Percentiles rank a stretch among this genome's conserved stretches.
phyloP scores from a whole-genome alignment of 2,113 vertebrate genomes.

The Sardina pilchardus region DNA sequence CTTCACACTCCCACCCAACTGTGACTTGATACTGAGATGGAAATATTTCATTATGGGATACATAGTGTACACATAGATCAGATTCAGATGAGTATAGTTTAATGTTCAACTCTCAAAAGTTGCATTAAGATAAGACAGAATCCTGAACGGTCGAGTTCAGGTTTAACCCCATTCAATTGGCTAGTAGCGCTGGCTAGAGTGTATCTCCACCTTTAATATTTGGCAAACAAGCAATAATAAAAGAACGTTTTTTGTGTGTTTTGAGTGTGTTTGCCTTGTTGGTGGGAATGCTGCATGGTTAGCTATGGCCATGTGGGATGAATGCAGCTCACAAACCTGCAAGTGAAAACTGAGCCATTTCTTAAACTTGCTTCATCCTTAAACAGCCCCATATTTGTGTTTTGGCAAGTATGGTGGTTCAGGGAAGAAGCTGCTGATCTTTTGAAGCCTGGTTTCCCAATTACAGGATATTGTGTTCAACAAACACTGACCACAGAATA shows the following conservation, averaged over 20 bases:
- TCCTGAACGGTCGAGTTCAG: not conserved
- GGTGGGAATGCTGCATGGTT: not conserved
- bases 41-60: not conserved
- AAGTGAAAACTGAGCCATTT: not conserved
- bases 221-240: not conserved
- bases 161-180: not conserved
- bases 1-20: not conserved
- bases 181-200: not conserved
- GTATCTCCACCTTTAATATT: not conserved
- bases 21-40: not conserved
- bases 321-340: not conserved
- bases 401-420: not conserved
- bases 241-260: too few species aligned
- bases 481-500: not conserved
- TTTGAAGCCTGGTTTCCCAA: not conserved
- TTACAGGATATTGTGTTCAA: not conserved
- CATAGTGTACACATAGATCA: not conserved
- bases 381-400: conserved; percentile 3
- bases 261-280: too few species aligned
- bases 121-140: not conserved
- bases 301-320: not conserved
- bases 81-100: not conserved
- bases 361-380: not conserved
- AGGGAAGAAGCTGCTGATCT: not conserved
- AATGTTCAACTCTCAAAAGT: not conserved